Base-by-base conservation (phyloP, 2,113 vertebrate species). In the Mobula hypostoma region DNA sequence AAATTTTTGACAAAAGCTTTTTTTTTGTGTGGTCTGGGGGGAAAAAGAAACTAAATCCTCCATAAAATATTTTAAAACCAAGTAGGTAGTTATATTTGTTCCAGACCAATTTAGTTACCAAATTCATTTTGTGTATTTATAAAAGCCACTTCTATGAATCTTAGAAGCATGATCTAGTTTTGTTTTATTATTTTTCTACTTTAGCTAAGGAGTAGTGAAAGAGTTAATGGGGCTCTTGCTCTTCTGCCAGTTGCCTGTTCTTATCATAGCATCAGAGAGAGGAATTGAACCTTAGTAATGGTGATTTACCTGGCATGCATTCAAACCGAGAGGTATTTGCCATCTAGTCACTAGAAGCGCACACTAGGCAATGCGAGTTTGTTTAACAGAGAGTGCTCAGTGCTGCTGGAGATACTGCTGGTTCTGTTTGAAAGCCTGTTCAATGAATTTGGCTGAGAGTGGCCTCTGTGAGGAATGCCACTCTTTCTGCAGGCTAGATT, bases 301-400 rank as follows among this genome's bases (percentile, higher is more conserved):
- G 91, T 93, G 70, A 93, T 93, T 36, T 93, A 74, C 24, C 91
- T 93, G 91, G 91, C 91, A 74, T 40, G 9, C 36, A 93, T 74
- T 93, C 91, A 93, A 93, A 76, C 91, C 91, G 74, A 93, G 68
- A 48, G 68, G 21, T 93, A 93, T 93, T 93, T 93, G 36, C 91
- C 91, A 93, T 93, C 70, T 74, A 93, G 91, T 76, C 70, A 76
- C 74, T 93, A 93, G 91, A 14, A 74, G 36, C 36, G 56, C 36
- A 93, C 7, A 76, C 36, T 56, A 36, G 24, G 68, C 70, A 93
- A 93, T 27, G 40, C 27, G 68, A 93, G 40, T 72, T 27, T 74
- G 91, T 11, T 48, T 74, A 93, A 93, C 68, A 76, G 68, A 56
- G 91, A 93, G 36, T 72, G 91, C 12, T 76, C 91, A 76, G 70